Conservation (phyloP, 2,113 vertebrate genomes). For the Petrocephalus zakoni region DNA sequence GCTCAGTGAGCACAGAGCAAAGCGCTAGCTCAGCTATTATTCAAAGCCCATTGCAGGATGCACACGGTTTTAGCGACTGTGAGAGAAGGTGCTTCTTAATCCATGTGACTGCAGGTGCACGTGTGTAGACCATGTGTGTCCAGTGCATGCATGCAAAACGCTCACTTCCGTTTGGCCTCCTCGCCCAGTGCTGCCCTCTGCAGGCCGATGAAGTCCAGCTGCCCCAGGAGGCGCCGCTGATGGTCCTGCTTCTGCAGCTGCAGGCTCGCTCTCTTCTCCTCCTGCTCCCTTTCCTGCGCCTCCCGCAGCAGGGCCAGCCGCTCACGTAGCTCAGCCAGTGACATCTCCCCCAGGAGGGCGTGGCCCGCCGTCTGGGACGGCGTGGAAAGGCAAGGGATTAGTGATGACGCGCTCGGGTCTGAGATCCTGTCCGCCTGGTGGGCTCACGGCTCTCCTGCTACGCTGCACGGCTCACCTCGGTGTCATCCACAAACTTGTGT, state of each 20-base stretch:
- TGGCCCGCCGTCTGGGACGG: constrained; percentile 68
- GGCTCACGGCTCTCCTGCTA: neutral
- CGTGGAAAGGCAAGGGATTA: neutral
- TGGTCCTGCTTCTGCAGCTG: constrained; percentile 66
- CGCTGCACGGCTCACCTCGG: constrained; percentile 63
- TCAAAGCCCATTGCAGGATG: too few relatives aligned
- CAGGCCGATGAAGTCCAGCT: constrained; percentile 66
- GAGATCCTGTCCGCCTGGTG: neutral
- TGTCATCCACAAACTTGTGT: constrained; percentile 71
- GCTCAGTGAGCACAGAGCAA: neutral
- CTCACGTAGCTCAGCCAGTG: constrained; percentile 76
- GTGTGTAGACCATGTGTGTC: neutral
- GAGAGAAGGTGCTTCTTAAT: neutral
- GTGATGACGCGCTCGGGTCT: neutral
- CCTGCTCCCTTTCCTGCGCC: constrained; percentile 54
- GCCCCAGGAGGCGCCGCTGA: constrained; percentile 66
- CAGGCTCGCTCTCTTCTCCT: constrained; percentile 72
- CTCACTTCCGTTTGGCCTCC: constrained; percentile 68
- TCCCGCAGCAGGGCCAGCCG: constrained; percentile 70
- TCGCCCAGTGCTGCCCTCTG: constrained; percentile 63
- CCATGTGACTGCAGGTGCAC: neutral
- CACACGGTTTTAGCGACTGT: neutral
- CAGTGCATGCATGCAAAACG: neutral
- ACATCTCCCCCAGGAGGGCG: constrained; percentile 83
- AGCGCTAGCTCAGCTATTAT: neutral